A percentile compares a stretch with the other conserved stretches of the same genome.
Conservation (phyloP, 2,797 vertebrate species). For the Cuniculus paca region DNA sequence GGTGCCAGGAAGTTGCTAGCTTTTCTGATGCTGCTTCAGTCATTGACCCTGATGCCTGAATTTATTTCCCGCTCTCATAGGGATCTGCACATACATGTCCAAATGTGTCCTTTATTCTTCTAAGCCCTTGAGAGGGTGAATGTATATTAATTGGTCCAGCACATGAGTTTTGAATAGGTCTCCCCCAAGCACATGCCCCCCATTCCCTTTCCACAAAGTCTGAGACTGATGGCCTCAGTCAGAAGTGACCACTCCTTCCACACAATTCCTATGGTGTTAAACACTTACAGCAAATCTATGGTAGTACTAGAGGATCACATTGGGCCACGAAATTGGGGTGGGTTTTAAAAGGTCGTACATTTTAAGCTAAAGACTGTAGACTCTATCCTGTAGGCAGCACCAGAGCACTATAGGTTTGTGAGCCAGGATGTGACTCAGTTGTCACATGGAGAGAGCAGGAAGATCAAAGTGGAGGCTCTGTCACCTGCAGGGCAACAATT, state of each 20-base stretch:
- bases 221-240: neutral
- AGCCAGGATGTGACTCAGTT: neutral
- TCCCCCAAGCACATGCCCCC: neutral
- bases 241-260: neutral
- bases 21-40: neutral
- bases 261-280: neutral
- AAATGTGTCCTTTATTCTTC: neutral
- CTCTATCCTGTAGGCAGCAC: neutral
- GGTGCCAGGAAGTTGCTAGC: neutral
- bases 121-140: neutral
- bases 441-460: neutral
- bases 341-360: neutral
- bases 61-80: neutral
- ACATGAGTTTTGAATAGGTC: neutral
- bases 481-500: neutral
- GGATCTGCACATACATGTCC: neutral
- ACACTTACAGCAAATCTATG: neutral
- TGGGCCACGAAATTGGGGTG: neutral
- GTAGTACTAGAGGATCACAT: neutral
- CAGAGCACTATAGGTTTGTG: neutral
- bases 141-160: too few species aligned
- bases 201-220: neutral
- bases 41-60: neutral
- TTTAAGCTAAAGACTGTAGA: neutral
- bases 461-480: neutral